A percentile compares a stretch with the other conserved stretches of the same genome.
Conservation (phyloP, 2,888 invertebrate species). For the Leptarthrus brevirostris region DNA sequence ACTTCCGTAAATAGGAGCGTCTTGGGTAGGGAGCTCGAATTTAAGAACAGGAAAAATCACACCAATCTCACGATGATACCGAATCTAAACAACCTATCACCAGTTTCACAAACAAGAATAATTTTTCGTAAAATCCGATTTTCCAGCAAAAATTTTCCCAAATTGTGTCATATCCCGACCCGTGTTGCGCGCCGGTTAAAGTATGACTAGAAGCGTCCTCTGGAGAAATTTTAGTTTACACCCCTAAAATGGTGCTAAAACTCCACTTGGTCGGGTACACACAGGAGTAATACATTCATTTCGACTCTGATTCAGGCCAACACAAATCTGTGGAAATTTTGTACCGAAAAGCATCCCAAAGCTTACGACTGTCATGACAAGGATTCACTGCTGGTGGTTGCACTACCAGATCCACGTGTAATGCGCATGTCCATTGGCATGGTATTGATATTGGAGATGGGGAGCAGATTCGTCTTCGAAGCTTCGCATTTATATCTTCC, state of each 20-base stretch:
- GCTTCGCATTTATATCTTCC: conserved; percentile 9
- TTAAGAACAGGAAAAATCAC: no score
- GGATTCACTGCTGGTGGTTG: not conserved
- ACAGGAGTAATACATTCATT: conserved; percentile 34
- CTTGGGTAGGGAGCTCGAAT: not conserved
- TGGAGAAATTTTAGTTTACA: conserved; percentile 35
- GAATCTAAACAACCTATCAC: not conserved
- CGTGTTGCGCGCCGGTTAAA: conserved; percentile 27
- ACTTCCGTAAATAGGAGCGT: not conserved
- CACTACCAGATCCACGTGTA: not conserved
- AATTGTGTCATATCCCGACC: conserved; percentile 18
- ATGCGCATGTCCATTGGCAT: conserved; percentile 26
- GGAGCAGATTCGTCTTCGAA: conserved; percentile 1
- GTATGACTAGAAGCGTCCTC: conserved; percentile 27
- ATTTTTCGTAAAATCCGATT: not conserved
- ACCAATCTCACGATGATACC: no score
- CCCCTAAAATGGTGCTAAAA: conserved; percentile 37
- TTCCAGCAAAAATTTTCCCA: no score
- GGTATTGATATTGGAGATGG: conserved; percentile 21
- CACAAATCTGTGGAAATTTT: conserved; percentile 15
- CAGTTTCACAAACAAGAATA: not conserved
- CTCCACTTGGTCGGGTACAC: not conserved
- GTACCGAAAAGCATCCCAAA: conserved; percentile 33
- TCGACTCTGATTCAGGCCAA: conserved; percentile 38
- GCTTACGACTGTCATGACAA: conserved; percentile 10